These are phyloP conservation scores for Listronotus bonariensis DNA, from an alignment of 1,140 invertebrate species.

Conservation along the genomic window DNA sequence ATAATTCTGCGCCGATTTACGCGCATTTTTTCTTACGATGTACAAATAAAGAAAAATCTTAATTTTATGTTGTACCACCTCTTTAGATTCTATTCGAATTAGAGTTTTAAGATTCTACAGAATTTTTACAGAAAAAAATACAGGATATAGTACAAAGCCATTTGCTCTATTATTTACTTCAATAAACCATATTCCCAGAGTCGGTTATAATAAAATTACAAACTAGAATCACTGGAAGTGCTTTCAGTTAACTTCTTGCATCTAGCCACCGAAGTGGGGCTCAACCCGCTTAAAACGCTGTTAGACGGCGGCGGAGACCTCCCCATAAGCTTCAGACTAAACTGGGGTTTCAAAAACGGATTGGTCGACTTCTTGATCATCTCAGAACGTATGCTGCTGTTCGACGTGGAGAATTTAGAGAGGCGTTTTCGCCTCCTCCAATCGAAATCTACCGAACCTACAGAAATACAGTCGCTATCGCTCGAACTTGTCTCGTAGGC, in stretches of 20 bases:
- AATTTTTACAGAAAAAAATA: too few species aligned
- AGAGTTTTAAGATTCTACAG: too few species aligned
- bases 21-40: too few species aligned
- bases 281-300: conserved; percentile 53
- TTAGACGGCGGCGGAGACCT: conserved; percentile 54
- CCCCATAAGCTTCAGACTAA: conserved; percentile 46
- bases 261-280: conserved; percentile 52
- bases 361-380: conserved; percentile 47
- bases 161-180: too few species aligned
- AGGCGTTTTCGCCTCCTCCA: conserved; percentile 51
- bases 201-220: conserved; percentile 34
- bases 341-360: conserved; percentile 51
- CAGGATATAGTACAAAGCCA: too few species aligned
- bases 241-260: conserved; percentile 43
- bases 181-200: too few species aligned
- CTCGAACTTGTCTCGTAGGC: conserved; percentile 57
- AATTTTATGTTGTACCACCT: too few species aligned
- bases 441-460: conserved; percentile 55
- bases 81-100: too few species aligned
- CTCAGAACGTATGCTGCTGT: conserved; percentile 53
- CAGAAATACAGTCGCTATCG: conserved; percentile 52
- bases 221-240: conserved; percentile 52
- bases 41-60: too few species aligned
- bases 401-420: conserved; percentile 50
- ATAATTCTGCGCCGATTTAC: too few species aligned